Conservation (phyloP, 2,113 vertebrate species). For the Tinamus guttatus region DNA sequence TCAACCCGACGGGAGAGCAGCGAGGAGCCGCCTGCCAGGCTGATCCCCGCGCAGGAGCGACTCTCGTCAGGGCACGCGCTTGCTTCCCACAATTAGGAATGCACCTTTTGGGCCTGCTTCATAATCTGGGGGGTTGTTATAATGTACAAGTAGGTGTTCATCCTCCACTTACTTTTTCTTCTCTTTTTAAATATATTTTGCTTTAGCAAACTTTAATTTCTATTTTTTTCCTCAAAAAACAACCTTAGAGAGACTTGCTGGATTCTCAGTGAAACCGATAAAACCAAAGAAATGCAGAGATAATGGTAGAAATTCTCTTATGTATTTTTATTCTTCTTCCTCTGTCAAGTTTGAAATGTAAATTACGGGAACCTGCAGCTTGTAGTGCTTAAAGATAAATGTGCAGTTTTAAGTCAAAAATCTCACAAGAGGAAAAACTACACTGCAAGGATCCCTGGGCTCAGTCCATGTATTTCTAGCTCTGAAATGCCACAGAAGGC, state of each 20-base stretch:
- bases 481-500: constrained; percentile 44
- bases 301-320: not conserved
- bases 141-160: not conserved
- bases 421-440: constrained; percentile 11
- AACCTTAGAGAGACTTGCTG: not conserved
- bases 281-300: constrained; percentile 33
- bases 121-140: not conserved
- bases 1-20: not conserved
- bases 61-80: not conserved
- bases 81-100: not conserved
- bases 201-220: not conserved
- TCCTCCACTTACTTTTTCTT: not conserved
- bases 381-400: constrained; percentile 50
- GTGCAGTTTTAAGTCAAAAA: not conserved
- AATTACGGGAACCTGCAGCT: constrained; percentile 34
- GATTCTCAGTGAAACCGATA: not conserved
- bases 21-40: not conserved
- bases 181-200: not conserved
- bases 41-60: not conserved
- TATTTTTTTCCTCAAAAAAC: not conserved
- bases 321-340: constrained; percentile 2
- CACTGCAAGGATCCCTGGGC: constrained; percentile 3
- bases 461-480: not conserved
- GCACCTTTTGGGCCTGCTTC: not conserved
- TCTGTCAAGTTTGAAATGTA: constrained; percentile 42